phyloP scores from a whole-genome alignment of 37 sponge, comb jelly and placozoan species.

The Cladorhizidae sp. region DNA sequence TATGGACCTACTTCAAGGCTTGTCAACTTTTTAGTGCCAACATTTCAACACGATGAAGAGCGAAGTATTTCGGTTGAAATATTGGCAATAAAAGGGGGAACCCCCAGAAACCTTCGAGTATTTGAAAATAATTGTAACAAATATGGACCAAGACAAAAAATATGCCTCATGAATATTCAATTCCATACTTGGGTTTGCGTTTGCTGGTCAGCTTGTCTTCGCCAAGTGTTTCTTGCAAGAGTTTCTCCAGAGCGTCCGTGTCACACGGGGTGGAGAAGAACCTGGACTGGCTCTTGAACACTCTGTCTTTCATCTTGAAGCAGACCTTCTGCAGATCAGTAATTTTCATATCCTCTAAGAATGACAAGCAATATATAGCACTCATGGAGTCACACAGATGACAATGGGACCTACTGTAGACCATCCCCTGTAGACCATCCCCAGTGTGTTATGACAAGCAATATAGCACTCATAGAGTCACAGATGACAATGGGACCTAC shows the following conservation, averaged over 20 bases:
- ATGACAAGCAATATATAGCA: too few species aligned
- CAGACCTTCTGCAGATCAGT: conserved; percentile 25
- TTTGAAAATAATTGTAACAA: too few species aligned
- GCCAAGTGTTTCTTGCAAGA: conserved; percentile 26
- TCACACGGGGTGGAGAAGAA: conserved; percentile 15
- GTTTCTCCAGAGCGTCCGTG: conserved; percentile 45
- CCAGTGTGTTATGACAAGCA: too few species aligned
- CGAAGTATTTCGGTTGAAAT: background rate
- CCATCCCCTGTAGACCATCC: too few species aligned
- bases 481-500: too few species aligned
- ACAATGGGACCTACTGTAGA: background rate
- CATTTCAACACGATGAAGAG: too few species aligned
- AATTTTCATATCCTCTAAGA: conserved; percentile 13
- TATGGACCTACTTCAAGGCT: too few species aligned
- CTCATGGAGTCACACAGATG: background rate
- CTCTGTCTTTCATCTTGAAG: conserved; percentile 52
- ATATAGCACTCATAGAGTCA: too few species aligned
- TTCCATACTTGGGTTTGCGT: conserved; percentile 42
- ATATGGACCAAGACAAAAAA: background rate
- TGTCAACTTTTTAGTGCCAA: too few species aligned
- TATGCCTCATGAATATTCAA: background rate
- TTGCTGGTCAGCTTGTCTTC: conserved; percentile 23
- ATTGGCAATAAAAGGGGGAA: too few species aligned
- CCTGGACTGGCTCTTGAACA: conserved; percentile 23
- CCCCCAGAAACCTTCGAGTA: too few species aligned